A percentile compares a stretch with the other conserved stretches of the same genome.
phyloP scores from a whole-genome alignment of 2,888 invertebrate genomes.

The Calameuta filiformis region DNA sequence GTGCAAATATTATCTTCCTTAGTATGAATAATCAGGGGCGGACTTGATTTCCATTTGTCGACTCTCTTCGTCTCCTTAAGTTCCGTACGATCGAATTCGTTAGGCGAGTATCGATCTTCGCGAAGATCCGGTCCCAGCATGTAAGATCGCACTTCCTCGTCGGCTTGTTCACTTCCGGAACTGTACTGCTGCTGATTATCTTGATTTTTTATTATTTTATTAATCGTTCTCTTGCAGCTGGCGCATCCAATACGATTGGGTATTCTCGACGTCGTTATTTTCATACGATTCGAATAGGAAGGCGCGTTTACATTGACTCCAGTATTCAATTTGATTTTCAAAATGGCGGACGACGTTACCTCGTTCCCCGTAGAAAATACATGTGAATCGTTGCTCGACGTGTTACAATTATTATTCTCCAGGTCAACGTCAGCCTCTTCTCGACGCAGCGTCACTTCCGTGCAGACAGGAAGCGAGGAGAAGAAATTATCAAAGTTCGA shows the following conservation, averaged over 20 bases:
- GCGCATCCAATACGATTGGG: not conserved
- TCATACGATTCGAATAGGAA: not conserved
- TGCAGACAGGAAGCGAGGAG: constrained; percentile 4
- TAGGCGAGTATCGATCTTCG: not conserved
- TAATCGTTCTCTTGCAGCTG: not conserved
- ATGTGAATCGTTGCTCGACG: not conserved
- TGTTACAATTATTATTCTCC: constrained; percentile 2
- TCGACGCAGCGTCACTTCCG: constrained; percentile 1
- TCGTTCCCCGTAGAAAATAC: constrained; percentile 1
- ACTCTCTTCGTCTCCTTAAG: not conserved
- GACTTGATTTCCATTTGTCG: constrained; percentile 2
- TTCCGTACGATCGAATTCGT: not conserved
- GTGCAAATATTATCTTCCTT: constrained; percentile 7
- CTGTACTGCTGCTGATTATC: constrained; percentile 18
- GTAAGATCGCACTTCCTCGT: constrained; percentile 21
- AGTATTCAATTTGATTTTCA: not conserved
- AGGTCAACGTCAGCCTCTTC: not conserved
- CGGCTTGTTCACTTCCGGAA: constrained; percentile 20
- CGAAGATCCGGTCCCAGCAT: constrained; percentile 14
- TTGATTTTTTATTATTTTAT: not conserved
- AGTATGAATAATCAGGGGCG: not conserved
- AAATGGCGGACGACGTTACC: not conserved
- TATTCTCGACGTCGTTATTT: not conserved
- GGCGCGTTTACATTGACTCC: not conserved
- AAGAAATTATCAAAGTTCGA: constrained; percentile 10